Percentiles rank a stretch among this genome's conserved stretches.
Evolutionary conservation across 2,113 vertebrate genomes (phyloP).

Genomic region (Zapornia atra): DNA sequence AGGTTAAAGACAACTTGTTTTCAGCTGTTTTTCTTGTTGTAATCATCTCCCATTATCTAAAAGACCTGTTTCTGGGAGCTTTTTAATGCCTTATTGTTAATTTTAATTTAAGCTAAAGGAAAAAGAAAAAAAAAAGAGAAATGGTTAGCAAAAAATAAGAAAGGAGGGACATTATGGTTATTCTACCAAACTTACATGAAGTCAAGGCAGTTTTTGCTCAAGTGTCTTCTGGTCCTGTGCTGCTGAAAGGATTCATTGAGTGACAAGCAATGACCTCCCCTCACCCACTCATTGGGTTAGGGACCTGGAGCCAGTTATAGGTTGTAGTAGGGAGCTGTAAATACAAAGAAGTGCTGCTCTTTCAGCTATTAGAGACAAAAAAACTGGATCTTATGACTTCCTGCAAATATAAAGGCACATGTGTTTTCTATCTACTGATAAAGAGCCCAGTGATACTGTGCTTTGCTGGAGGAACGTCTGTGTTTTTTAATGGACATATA

Average conservation of each 20-base stretch:
- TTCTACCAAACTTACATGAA: neutral
- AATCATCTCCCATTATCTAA: neutral
- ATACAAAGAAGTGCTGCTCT: conserved; percentile 6
- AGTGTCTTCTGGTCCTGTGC: neutral
- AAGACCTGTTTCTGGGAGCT: neutral
- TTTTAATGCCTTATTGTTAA: neutral
- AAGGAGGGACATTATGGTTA: neutral
- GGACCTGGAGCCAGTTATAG: neutral
- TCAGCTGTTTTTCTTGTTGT: neutral
- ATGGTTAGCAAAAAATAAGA: neutral
- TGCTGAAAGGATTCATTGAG: conserved; percentile 1
- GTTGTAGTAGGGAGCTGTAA: conserved; percentile 11
- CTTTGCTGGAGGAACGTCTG: conserved; percentile 16
- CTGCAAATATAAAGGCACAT: conserved; percentile 38
- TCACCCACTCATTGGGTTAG: neutral
- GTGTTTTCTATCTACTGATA: conserved; percentile 65
- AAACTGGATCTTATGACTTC: neutral
- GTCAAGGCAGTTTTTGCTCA: neutral
- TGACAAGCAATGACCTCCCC: neutral
- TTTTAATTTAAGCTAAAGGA: neutral
- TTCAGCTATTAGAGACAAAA: conserved; percentile 8
- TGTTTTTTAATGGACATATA: conserved; percentile 23
- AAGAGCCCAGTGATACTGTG: conserved; percentile 24
- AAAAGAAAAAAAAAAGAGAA: neutral
- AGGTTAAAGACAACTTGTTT: neutral